These are phyloP conservation scores for Lacerta agilis DNA, from an alignment of 2,797 vertebrate species.

Conservation along the genomic window DNA sequence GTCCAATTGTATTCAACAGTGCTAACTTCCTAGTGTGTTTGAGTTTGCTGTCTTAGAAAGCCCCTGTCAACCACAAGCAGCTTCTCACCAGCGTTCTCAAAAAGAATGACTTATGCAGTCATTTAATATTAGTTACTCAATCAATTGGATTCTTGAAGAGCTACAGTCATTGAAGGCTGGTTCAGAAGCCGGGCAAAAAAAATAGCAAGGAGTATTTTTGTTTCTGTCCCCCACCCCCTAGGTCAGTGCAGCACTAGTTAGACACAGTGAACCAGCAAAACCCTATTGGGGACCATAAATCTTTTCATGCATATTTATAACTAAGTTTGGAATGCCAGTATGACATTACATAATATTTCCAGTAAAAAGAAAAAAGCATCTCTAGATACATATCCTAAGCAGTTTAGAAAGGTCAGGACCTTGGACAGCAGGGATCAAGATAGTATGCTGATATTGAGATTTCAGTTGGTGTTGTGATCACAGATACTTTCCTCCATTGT, in stretches of 20 bases:
- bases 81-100: not conserved
- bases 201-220: not conserved
- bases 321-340: not conserved
- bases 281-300: not conserved
- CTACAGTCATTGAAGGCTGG: not conserved
- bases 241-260: no score
- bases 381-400: not conserved
- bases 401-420: not conserved
- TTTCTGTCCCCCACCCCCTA: not conserved
- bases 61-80: no score
- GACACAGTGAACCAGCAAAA: not conserved
- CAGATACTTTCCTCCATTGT: not conserved
- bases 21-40: no score
- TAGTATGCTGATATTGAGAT: not conserved
- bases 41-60: not conserved
- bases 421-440: not conserved
- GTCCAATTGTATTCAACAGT: not conserved
- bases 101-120: not conserved
- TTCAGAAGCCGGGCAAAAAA: not conserved
- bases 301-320: not conserved
- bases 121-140: not conserved
- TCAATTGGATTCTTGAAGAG: not conserved
- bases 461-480: not conserved
- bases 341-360: not conserved
- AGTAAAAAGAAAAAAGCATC: not conserved